These are phyloP conservation scores for Aythya baeri DNA, from an alignment of 2,113 vertebrate species.

Conservation along the genomic window DNA sequence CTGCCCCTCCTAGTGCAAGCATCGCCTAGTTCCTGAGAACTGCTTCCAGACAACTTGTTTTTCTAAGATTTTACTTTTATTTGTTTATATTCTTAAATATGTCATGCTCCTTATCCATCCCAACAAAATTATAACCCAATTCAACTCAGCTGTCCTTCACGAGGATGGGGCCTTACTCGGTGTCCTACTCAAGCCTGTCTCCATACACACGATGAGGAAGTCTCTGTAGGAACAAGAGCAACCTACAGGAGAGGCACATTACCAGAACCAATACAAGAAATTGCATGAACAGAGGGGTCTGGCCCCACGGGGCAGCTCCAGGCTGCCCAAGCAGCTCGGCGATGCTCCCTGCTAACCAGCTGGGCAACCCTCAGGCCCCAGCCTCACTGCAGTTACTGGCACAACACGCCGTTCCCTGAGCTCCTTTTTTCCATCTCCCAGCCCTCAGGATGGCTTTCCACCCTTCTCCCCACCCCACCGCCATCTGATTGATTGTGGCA, in stretches of 20 bases:
- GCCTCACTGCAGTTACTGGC: rapidly evolving
- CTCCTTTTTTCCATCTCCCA: background rate
- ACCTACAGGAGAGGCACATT: background rate
- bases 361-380: rapidly evolving
- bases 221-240: background rate
- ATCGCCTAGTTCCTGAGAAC: background rate
- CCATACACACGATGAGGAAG: rapidly evolving
- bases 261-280: background rate
- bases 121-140: background rate
- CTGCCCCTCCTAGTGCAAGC: background rate
- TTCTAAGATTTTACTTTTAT: background rate
- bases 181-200: background rate
- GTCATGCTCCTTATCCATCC: background rate
- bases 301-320: background rate
- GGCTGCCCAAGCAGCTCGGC: background rate
- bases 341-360: background rate
- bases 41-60: background rate
- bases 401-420: background rate
- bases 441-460: rapidly evolving
- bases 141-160: rapidly evolving
- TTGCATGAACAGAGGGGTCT: background rate
- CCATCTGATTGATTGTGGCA: background rate
- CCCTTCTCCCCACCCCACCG: background rate
- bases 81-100: background rate
- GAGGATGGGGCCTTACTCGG: background rate